Evolutionary conservation across 2,888 invertebrate genomes (phyloP).

Genomic region (Mesorhabditis sp.): DNA sequence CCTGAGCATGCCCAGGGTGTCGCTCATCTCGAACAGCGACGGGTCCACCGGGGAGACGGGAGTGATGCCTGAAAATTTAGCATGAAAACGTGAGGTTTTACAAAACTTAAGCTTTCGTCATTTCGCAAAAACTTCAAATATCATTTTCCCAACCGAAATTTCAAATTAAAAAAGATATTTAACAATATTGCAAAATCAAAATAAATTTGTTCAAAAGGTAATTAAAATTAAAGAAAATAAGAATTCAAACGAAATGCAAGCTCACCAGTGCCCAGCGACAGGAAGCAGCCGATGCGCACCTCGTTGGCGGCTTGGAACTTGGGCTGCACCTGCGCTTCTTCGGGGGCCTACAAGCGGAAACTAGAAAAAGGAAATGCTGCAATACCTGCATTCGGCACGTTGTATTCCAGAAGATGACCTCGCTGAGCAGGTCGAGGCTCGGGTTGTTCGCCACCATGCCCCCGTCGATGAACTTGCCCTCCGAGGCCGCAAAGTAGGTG

Average conservation of each 20-base stretch:
- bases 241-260: no score
- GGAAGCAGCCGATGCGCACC: conserved; percentile 71
- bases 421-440: conserved; percentile 86
- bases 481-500: conserved; percentile 73
- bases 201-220: no score
- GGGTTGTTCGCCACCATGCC: conserved; percentile 85
- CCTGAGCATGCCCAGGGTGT: conserved; percentile 54
- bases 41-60: conserved; percentile 63
- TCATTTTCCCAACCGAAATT: background rate
- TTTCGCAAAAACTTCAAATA: background rate
- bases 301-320: conserved; percentile 61
- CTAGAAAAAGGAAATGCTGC: background rate
- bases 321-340: background rate
- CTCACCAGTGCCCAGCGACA: conserved; percentile 73
- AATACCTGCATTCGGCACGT: conserved; percentile 65
- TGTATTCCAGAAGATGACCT: conserved; percentile 82
- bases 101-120: background rate
- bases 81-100: background rate
- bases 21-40: conserved; percentile 75
- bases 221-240: no score
- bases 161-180: background rate
- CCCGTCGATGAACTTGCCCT: conserved; percentile 51
- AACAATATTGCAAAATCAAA: no score
- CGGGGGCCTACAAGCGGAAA: background rate
- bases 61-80: conserved; percentile 44